phyloP scores from a whole-genome alignment of 2,888 invertebrate species.

The Pterostichus madidus region DNA sequence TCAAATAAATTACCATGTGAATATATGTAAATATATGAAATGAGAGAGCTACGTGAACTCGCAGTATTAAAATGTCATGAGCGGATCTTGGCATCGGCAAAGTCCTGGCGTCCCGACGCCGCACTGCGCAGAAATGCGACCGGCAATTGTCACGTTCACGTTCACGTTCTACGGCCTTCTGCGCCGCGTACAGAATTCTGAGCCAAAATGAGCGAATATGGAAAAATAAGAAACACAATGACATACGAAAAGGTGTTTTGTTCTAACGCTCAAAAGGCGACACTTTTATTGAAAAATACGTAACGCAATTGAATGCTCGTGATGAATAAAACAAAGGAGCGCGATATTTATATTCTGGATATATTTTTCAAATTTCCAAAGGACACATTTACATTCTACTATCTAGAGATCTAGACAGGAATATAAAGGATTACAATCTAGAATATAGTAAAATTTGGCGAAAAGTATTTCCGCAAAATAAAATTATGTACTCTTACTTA shows the following conservation, averaged over 20 bases:
- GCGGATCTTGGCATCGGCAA: background rate
- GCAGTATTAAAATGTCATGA: constrained; percentile 52
- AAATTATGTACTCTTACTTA: too few species aligned
- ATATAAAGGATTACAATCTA: too few species aligned
- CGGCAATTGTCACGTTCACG: constrained; percentile 53
- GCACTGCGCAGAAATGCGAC: background rate
- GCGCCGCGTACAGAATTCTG: background rate
- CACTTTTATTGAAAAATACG: constrained; percentile 34
- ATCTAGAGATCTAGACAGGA: too few species aligned
- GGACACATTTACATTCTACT: too few species aligned
- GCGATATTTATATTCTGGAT: constrained; percentile 5
- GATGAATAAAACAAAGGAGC: constrained; percentile 45
- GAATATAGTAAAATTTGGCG: too few species aligned
- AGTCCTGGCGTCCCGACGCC: background rate
- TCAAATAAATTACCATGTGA: constrained; percentile 52
- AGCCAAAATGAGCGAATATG: constrained; percentile 37
- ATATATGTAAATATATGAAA: constrained; percentile 59
- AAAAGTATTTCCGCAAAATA: too few species aligned
- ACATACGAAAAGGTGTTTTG: constrained; percentile 29
- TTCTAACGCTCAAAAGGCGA: background rate
- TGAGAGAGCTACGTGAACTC: constrained; percentile 22
- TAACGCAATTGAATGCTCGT: constrained; percentile 50
- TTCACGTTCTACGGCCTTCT: background rate
- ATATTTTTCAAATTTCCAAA: background rate
- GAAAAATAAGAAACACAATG: constrained; percentile 36